Evolutionary conservation across 2,113 vertebrate species (phyloP), one percentile per base, ranked within the genome.

Genomic region (Oriolus oriolus): DNA sequence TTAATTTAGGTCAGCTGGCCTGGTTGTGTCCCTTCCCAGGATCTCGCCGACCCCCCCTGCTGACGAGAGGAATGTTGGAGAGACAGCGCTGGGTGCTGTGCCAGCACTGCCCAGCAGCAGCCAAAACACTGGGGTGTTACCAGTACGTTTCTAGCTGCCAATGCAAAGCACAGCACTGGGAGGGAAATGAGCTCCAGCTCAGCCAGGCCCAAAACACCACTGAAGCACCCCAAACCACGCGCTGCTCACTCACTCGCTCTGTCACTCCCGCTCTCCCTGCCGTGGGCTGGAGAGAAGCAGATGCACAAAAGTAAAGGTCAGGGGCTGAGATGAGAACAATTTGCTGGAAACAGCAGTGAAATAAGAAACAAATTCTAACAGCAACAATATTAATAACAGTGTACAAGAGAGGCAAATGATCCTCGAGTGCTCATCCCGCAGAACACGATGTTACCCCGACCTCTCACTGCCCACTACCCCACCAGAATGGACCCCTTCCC

Each of bases 231-330:
- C 49, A 54, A 63, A 47, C 24, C 42, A 15, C 8, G 28, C 4
- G 0, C 39, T 2, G 3, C 18, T 61, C 8, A 0, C 47, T 61
- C 54, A 1, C 11, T 41, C 23, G 31, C 18, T 24, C 19, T 10
- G 20, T 30, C 45, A 15, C 41, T 30, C n/a, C n/a, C 0, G 0
- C 19, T 31, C 23, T 60, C 13, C 39, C 41, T 26, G 6, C 49
- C 6, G 1, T 17, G 31, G 41, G 24, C 31, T 26, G 49, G 11
- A 56, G 31, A 42, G 18, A 56, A 70, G 14, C 4, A 3, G 31
- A 6, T n/a, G 35, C 21, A 56, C 41, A 56, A 21, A 63, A 56
- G n/a, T 24, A 35, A 41, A 79, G 24, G 21, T 47, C 49, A n/a
- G 5, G 10, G 24, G 20, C 26, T 71, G 35, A 49, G 57, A 35